Evolutionary conservation across 2,113 vertebrate species (phyloP), one percentile per base, ranked within the genome.

Genomic region (Carollia perspicillata): DNA sequence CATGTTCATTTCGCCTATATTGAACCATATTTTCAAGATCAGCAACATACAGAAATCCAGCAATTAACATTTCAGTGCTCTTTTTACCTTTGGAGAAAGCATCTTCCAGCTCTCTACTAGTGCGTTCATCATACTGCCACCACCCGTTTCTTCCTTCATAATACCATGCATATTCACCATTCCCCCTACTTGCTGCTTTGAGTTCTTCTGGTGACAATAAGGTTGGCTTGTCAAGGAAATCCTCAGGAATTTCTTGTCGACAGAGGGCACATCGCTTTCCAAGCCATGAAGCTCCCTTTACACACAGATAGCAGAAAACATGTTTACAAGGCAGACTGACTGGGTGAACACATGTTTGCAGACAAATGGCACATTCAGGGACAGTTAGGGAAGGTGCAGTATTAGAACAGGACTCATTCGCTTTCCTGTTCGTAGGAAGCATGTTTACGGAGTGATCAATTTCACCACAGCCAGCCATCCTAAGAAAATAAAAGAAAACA

Each of bases 91-190:
- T 99, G 89, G 98, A 97, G 90, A 99, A 99, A 37, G 99, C 99
- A 86, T 99, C 99, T 98, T 99, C 99, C 97, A 99, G 98, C 97
- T 99, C 99, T 63, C 98, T 98, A 97, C 98, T 99, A 90, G 99
- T 99, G 80, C 99, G 99, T 97, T 99, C 99, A 60, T 99, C 99
- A 22, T 99, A 99, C 98, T 99, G 99, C 99, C 99, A 99, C 99
- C 99, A 99, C 86, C 99, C 99, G 44, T 99, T 99, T 96, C 99
- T 99, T 44, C 99, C 99, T 98, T 99, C 99, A 14, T 99, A 99
- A 98, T 99, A 99, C 99, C 99, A 99, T 0, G 99, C 99, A 16
- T 99, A 99, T 90, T 99, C 99, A 53, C 99, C 99, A 2, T 99
- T 98, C 23, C 98, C 98, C 93, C 98, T 98, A 86, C 99, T 98